Percentiles rank a stretch among this genome's conserved stretches.
Evolutionary conservation across 2,888 invertebrate genomes (phyloP).

Genomic region (Griposia aprilina): DNA sequence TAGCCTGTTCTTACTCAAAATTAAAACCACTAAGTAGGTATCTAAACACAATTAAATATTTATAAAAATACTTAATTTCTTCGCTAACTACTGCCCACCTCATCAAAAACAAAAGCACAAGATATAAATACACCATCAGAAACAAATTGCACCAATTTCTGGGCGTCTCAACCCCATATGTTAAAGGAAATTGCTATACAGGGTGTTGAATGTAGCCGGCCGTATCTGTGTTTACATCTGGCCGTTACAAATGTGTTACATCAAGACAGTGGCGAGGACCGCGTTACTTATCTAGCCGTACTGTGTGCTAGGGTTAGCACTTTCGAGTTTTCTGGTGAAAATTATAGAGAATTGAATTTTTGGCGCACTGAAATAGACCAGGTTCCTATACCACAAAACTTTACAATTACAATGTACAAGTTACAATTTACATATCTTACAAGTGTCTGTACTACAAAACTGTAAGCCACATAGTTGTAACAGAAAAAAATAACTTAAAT

Average conservation of each 20-base stretch:
- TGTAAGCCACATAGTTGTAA: no score
- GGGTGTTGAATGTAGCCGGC: conserved; percentile 77
- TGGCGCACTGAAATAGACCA: neutral
- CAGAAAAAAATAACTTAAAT: no score
- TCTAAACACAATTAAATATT: neutral
- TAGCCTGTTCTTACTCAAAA: neutral
- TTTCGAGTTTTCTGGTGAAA: neutral
- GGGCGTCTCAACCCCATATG: conserved; percentile 63
- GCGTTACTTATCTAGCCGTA: conserved; percentile 81
- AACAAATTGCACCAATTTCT: conserved; percentile 73
- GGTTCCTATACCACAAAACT: no score
- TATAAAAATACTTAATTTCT: neutral
- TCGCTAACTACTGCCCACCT: neutral
- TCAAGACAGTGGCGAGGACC: conserved; percentile 82
- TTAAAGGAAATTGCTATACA: conserved; percentile 79
- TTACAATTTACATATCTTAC: no score
- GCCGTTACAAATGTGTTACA: conserved; percentile 88
- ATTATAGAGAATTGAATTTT: no score
- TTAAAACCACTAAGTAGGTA: neutral
- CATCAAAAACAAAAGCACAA: conserved; percentile 46
- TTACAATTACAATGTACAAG: no score
- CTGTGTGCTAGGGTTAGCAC: conserved; percentile 75
- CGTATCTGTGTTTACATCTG: conserved; percentile 87
- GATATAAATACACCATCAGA: conserved; percentile 55
- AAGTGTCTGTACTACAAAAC: no score